Percentiles rank a stretch among this genome's conserved stretches.
These are phyloP conservation scores for Scalopus aquaticus DNA, from an alignment of 2,113 vertebrate species.

Conservation along the genomic window DNA sequence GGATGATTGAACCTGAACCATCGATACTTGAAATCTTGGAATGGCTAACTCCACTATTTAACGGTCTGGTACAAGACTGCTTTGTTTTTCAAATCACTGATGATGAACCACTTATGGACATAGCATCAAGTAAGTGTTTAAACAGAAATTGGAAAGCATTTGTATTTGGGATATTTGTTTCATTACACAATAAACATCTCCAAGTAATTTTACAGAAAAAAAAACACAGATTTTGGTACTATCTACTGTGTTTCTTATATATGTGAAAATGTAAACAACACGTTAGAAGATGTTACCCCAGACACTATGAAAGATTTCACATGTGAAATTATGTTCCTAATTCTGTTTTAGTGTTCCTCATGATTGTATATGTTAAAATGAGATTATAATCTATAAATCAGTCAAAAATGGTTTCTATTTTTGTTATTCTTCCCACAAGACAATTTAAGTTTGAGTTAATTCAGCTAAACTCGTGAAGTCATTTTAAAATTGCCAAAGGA, in stretches of 20 bases:
- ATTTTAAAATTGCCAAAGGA: constrained; percentile 51
- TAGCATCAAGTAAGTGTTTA: neutral
- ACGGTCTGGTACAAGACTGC: neutral
- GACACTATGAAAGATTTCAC: constrained; percentile 21
- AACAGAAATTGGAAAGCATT: constrained; percentile 6
- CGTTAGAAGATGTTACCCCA: neutral
- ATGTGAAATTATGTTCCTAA: constrained; percentile 3
- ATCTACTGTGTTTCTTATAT: neutral
- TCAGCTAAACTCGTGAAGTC: neutral
- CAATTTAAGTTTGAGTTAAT: constrained; percentile 58
- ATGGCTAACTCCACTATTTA: neutral
- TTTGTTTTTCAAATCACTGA: neutral
- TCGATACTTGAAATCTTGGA: neutral
- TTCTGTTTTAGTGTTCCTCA: constrained; percentile 48
- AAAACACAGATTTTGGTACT: neutral
- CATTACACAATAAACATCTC: neutral
- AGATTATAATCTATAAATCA: constrained; percentile 49
- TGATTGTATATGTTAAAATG: constrained; percentile 14
- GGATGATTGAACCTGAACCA: neutral
- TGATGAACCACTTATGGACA: neutral
- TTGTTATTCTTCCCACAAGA: constrained; percentile 55
- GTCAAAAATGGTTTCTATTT: constrained; percentile 55
- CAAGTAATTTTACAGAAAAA: neutral
- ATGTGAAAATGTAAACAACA: neutral
- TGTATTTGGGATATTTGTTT: neutral